Evolutionary conservation across 2,888 invertebrate genomes (phyloP).

Genomic region (Diaperis boleti): DNA sequence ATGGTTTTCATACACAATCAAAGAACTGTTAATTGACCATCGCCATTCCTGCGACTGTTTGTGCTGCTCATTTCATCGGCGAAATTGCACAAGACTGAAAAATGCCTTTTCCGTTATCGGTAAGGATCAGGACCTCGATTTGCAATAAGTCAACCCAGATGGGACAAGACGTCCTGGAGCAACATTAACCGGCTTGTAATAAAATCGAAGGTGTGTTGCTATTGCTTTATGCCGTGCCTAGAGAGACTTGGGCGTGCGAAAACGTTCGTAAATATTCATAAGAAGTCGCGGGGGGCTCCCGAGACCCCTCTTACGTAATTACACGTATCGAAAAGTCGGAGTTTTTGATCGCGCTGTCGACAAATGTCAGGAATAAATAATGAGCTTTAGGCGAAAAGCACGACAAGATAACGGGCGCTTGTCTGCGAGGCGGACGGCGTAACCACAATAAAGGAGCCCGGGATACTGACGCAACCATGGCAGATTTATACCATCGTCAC

Average conservation of each 20-base stretch:
- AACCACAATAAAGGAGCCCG: not conserved
- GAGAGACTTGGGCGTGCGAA: slow-evolving; percentile 25
- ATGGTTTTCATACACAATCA: slow-evolving; percentile 4
- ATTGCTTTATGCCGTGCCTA: slow-evolving; percentile 33
- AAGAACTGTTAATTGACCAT: slow-evolving; percentile 16
- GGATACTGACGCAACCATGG: not conserved
- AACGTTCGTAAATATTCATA: slow-evolving; percentile 32
- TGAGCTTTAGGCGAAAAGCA: slow-evolving; percentile 7
- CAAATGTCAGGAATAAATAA: slow-evolving; percentile 24
- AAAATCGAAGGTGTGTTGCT: slow-evolving; percentile 36
- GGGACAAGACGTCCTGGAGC: slow-evolving; percentile 18
- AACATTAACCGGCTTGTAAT: slow-evolving; percentile 34
- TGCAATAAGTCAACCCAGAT: slow-evolving; percentile 35
- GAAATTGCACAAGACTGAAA: slow-evolving; percentile 12
- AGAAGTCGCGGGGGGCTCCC: slow-evolving; percentile 26
- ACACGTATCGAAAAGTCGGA: slow-evolving; percentile 10
- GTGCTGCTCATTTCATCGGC: slow-evolving; percentile 1
- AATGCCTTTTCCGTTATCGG: slow-evolving; percentile 2
- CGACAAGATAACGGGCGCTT: slow-evolving; percentile 8
- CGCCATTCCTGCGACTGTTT: slow-evolving; percentile 4
- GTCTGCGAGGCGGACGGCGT: not conserved
- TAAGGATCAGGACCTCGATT: slow-evolving; percentile 20
- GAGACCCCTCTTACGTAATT: slow-evolving; percentile 23
- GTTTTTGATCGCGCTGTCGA: slow-evolving; percentile 20
- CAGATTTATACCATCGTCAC: no score